A percentile compares a stretch with the other conserved stretches of the same genome.
These are phyloP conservation scores for Aleiodes alternator DNA, from an alignment of 2,888 invertebrate species.

Conservation along the genomic window DNA sequence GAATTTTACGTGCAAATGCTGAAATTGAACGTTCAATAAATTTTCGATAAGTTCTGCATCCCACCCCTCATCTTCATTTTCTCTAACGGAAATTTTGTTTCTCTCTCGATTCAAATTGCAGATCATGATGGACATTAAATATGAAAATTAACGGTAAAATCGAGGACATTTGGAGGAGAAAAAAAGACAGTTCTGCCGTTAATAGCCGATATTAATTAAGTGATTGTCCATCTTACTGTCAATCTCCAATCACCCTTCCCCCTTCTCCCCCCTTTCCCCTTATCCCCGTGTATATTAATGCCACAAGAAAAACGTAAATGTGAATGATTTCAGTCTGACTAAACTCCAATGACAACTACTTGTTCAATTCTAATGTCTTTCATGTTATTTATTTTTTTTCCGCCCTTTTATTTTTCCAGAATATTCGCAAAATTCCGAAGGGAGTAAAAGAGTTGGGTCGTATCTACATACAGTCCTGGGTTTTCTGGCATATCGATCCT, in stretches of 20 bases:
- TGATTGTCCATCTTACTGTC: too few relatives aligned
- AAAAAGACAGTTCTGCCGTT: constrained; percentile 46
- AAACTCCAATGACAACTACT: too few relatives aligned
- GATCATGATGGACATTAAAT: too few relatives aligned
- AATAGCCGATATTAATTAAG: not conserved
- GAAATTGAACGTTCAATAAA: constrained; percentile 39
- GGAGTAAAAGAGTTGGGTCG: constrained; percentile 22
- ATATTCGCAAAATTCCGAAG: constrained; percentile 5
- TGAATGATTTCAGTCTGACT: too few relatives aligned
- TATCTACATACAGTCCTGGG: not conserved
- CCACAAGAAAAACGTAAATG: constrained; percentile 28
- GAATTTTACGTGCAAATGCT: constrained; percentile 52
- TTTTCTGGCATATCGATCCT: constrained; percentile 16
- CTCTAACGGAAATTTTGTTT: too few relatives aligned
- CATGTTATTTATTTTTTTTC: not conserved
- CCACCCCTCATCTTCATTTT: too few relatives aligned
- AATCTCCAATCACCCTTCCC: constrained; percentile 3
- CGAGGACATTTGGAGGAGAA: constrained; percentile 34
- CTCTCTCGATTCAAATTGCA: too few relatives aligned
- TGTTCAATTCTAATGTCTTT: too few relatives aligned
- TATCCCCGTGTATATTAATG: constrained; percentile 55
- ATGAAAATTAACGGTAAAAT: too few relatives aligned
- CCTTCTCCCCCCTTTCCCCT: too few relatives aligned
- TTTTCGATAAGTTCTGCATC: not conserved
- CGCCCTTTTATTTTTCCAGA: not conserved